Evolutionary conservation across 1,140 invertebrate genomes (phyloP).

Genomic region (Drosophila arawakana): DNA sequence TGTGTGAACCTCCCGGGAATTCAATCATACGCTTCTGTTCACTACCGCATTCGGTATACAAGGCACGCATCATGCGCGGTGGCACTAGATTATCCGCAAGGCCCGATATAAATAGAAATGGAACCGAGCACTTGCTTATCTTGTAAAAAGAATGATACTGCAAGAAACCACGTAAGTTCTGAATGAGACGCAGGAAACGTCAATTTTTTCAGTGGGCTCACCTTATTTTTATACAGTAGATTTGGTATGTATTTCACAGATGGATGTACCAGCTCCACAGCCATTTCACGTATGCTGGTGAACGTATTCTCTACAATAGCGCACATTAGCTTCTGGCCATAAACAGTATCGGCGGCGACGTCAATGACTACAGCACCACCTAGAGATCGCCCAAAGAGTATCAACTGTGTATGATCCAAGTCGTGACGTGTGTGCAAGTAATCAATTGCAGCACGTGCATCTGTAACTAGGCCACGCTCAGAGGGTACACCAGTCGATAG

Average conservation of each 20-base stretch:
- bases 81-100: constrained; percentile 94
- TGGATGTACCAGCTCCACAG: constrained; percentile 89
- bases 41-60: constrained; percentile 90
- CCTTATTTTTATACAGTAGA: constrained; percentile 94
- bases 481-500: constrained; percentile 94
- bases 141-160: constrained; percentile 86
- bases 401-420: constrained; percentile 93
- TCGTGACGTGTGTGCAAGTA: constrained; percentile 92
- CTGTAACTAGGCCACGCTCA: constrained; percentile 94
- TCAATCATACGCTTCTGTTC: constrained; percentile 89
- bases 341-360: constrained; percentile 90
- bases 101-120: constrained; percentile 92
- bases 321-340: constrained; percentile 91
- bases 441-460: constrained; percentile 94
- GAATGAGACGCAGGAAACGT: neutral
- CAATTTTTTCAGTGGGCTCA: constrained; percentile 68
- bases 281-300: constrained; percentile 97
- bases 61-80: constrained; percentile 91
- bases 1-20: constrained; percentile 92
- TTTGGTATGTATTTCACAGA: constrained; percentile 90
- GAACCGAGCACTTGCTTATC: constrained; percentile 88
- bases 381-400: constrained; percentile 97
- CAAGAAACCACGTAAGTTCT: neutral
- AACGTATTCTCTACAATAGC: constrained; percentile 98
- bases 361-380: constrained; percentile 95